Evolutionary conservation across 2,113 vertebrate genomes (phyloP), one percentile per base, ranked within the genome.

Genomic region (Anhinga anhinga): DNA sequence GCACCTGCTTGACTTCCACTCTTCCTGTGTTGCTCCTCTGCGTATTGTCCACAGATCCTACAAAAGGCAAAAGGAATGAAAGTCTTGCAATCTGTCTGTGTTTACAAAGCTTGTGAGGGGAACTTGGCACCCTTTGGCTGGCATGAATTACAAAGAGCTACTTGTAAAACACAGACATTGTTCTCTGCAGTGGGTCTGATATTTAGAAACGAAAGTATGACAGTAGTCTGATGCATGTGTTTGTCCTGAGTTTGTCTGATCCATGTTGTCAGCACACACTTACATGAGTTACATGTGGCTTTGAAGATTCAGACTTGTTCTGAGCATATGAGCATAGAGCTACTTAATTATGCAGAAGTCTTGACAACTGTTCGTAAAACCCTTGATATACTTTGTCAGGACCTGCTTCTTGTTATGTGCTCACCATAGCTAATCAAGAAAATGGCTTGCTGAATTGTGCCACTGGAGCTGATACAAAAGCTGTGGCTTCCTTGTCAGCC

Each of bases 221-320:
- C 10, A 61, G 19, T 42, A 71, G 19, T 34, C 50, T 53, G 21
- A 36, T 70, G 44, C 15, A 25, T 34, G 4, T 55, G 5, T 30
- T 67, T 90, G 34, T 30, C 44, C 69, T 40, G 27, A 62, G n/a
- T 79, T 79, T 69, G 5, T 66, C 42, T 78, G 32, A 92, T 69
- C 34, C 14, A 5, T 49, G 17, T 30, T 85, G 52, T 74, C 80
- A 94, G 34, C 32, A 58, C 38, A 26, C 22, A 52, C 29, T 85
- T 56, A 53, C 7, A n/a, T 2, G 23, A n/a, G 18, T 65, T 87
- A 89, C 32, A 27, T 0, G 0, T 12, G 0, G 1, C 34, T 78
- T 69, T 88, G 55, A 87, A 82, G 36, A 69, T 85, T 62, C 36
- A 50, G 10, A 44, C 42, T 72, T 91, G 19, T 42, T 65, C 74